Base-by-base conservation (phyloP, 2,113 vertebrate species). In the Rhinichthys klamathensis region DNA sequence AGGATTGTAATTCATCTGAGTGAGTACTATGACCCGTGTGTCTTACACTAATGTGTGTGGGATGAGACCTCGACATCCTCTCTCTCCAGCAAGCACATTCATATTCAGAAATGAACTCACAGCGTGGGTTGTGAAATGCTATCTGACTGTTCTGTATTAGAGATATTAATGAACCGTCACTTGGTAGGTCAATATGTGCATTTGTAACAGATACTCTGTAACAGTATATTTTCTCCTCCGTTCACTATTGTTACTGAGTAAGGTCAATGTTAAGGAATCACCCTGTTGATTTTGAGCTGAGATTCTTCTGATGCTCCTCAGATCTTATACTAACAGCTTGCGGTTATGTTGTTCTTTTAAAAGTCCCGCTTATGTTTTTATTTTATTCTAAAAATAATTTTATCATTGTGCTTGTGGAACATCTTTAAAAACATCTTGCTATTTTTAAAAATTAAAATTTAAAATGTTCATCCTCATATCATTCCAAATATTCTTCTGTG, bases 31-130 rank as follows among this genome's bases (percentile, higher is more conserved):
- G 58, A 63, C 78, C 60, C 1, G 4, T 73, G 70, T 41, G 70
- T 46, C 38, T 73, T 73, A 38, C 6, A 1, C n/a, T 74, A 74
- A 49, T 74, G n/a, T 80, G 58, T 80, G 78, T 80, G 78, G 38
- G 38, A 46, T 25, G 23, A 79, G 38, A 35, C 23, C 9, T 80
- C 7, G 8, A 79, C 23, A 61, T 79, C 23, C 54, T 79, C n/a
- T 6, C 32, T 60, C 54, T 41, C 12, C 56, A 61, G 56, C 13
- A 79, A 61, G 0, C 35, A 11, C 77, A 44, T 41, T n/a, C 56
- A 79, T 25, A 79, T 79, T 61, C 77, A 61, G 77, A 61, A n/a
- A 79, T 6, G 6, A 46, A 60, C 30, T n/a, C 56, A 1, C n/a
- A 25, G 56, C 1, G 56, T 41, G 32, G 76, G 54, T 38, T 44